Evolutionary conservation across 2,113 vertebrate genomes (phyloP).

Genomic region (Thermophis baileyi): DNA sequence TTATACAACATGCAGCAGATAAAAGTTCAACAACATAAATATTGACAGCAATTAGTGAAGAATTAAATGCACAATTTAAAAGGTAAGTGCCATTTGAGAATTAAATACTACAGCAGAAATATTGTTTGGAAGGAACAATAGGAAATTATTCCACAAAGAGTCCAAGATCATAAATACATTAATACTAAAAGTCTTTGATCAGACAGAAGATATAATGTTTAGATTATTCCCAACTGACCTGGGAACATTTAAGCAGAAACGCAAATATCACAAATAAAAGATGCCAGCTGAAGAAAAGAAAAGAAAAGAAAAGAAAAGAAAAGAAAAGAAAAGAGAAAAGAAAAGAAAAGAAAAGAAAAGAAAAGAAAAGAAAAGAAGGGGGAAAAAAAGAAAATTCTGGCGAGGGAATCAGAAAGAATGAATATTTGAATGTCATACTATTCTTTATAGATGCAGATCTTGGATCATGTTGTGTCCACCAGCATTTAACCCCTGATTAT

Average conservation of each 20-base stretch:
- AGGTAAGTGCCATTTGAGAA: slow-evolving; percentile 58
- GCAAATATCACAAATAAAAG: background rate
- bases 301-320: background rate
- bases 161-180: slow-evolving; percentile 44
- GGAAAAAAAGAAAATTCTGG: background rate
- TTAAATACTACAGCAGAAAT: slow-evolving; percentile 64
- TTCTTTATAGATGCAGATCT: background rate
- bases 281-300: background rate
- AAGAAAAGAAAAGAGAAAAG: background rate
- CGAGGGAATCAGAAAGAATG: background rate
- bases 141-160: slow-evolving; percentile 47
- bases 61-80: slow-evolving; percentile 70
- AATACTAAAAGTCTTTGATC: slow-evolving; percentile 48
- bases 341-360: background rate
- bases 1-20: slow-evolving; percentile 62
- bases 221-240: slow-evolving; percentile 30
- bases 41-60: slow-evolving; percentile 68
- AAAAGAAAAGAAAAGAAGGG: background rate
- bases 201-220: slow-evolving; percentile 41
- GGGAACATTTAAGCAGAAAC: slow-evolving; percentile 30
- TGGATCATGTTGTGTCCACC: background rate
- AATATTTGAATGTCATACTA: background rate
- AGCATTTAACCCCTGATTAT: background rate
- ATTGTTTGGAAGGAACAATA: slow-evolving; percentile 57
- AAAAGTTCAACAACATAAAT: slow-evolving; percentile 70